phyloP scores from a whole-genome alignment of 2,888 invertebrate genomes.

The Troides helena region DNA sequence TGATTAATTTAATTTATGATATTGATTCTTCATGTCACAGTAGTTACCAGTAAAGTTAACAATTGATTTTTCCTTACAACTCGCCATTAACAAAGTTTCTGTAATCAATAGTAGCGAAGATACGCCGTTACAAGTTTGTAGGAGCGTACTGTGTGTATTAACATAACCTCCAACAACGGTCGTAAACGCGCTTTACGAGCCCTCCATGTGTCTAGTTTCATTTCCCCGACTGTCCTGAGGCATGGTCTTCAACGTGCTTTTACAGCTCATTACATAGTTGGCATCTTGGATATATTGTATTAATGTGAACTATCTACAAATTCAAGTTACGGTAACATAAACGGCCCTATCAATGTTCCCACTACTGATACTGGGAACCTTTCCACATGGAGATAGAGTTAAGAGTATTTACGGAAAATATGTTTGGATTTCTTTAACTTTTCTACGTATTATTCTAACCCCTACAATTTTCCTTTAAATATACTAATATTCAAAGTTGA shows the following conservation, averaged over 20 bases:
- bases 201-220: conserved; percentile 10
- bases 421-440: too few species aligned
- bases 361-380: not conserved
- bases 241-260: conserved; percentile 2
- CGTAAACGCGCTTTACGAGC: conserved; percentile 14
- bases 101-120: not conserved
- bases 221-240: not conserved
- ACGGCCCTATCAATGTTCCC: too few species aligned
- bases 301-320: not conserved
- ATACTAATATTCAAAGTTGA: too few species aligned
- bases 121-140: not conserved
- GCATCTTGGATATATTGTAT: not conserved
- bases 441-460: too few species aligned
- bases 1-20: too few species aligned
- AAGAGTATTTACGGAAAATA: not conserved
- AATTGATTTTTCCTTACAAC: not conserved
- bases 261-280: conserved; percentile 4
- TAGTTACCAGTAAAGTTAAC: too few species aligned
- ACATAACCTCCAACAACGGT: conserved; percentile 1
- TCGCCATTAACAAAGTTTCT: conserved; percentile 1
- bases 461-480: too few species aligned
- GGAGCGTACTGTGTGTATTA: not conserved
- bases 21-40: too few species aligned
- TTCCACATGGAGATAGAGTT: not conserved
- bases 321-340: not conserved